phyloP scores from a whole-genome alignment of 2,113 vertebrate species.

The Ibidorhyncha struthersii region DNA sequence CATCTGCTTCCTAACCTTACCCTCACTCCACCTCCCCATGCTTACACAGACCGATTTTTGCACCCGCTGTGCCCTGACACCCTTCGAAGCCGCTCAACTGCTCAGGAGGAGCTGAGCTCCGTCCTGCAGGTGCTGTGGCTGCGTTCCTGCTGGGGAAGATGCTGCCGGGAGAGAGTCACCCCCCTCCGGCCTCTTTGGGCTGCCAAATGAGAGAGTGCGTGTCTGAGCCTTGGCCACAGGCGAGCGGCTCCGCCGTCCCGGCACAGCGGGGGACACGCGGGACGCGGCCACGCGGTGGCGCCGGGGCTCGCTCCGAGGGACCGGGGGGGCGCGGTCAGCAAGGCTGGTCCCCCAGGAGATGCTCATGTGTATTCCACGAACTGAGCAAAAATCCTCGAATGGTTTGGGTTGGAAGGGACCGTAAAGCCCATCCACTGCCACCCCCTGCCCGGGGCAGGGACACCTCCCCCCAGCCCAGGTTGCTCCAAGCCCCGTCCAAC shows the following conservation, averaged over 20 bases:
- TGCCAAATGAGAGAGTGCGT: fast-evolving
- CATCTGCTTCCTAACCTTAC: not conserved
- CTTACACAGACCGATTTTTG: not conserved
- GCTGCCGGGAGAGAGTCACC: not conserved
- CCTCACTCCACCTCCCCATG: not conserved
- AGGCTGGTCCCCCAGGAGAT: not conserved
- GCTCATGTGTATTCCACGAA: fast-evolving
- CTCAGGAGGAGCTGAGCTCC: not conserved
- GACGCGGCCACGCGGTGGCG: not conserved
- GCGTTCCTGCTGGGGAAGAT: not conserved
- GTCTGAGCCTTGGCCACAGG: fast-evolving
- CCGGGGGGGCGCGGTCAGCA: too few species aligned
- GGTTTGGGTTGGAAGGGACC: not conserved
- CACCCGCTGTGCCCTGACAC: not conserved
- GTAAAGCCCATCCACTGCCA: not conserved
- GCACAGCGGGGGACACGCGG: not conserved
- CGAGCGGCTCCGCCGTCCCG: not conserved
- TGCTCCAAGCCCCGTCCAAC: not conserved
- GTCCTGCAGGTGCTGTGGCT: not conserved
- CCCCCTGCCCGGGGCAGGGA: not conserved
- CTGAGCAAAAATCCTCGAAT: not conserved
- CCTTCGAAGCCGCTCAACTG: fast-evolving
- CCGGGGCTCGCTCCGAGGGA: not conserved
- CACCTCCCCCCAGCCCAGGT: not conserved
- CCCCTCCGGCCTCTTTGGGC: fast-evolving